phyloP scores from a whole-genome alignment of 2,888 invertebrate species.

The Agelastica alni region DNA sequence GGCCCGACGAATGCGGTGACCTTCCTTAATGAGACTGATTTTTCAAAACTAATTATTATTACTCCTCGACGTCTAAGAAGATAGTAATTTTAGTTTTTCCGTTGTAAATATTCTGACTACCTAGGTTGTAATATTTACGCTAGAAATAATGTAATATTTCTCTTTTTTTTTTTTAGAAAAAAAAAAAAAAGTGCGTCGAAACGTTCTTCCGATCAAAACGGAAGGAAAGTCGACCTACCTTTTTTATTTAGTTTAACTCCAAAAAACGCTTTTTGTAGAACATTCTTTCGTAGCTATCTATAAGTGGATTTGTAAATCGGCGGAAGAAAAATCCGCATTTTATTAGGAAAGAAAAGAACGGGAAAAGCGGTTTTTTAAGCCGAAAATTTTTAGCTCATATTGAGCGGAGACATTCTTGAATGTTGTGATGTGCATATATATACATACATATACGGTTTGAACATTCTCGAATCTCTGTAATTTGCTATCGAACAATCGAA shows the following conservation, averaged over 20 bases:
- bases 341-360: no score
- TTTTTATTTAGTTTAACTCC: slow-evolving; percentile 36
- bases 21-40: slow-evolving; percentile 54
- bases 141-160: slow-evolving; percentile 29
- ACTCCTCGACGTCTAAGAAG: slow-evolving; percentile 32
- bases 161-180: no score
- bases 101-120: slow-evolving; percentile 31
- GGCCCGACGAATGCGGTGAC: slow-evolving; percentile 35
- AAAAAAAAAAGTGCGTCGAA: no score
- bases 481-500: slow-evolving; percentile 40
- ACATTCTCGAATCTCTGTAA: slow-evolving; percentile 30
- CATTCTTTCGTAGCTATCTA: slow-evolving; percentile 41
- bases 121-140: slow-evolving; percentile 32
- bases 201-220: slow-evolving; percentile 37
- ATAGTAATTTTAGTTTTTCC: slow-evolving; percentile 30
- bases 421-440: slow-evolving; percentile 44
- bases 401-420: slow-evolving; percentile 44
- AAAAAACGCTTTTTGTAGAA: slow-evolving; percentile 26
- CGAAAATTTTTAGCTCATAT: slow-evolving; percentile 42
- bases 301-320: no score
- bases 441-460: no score
- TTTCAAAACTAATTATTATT: slow-evolving; percentile 32
- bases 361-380: slow-evolving; percentile 3
- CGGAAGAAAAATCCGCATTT: no score
- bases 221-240: slow-evolving; percentile 31